These are phyloP conservation scores for Rhinella marina DNA, from an alignment of 2,797 vertebrate species.

Conservation along the genomic window DNA sequence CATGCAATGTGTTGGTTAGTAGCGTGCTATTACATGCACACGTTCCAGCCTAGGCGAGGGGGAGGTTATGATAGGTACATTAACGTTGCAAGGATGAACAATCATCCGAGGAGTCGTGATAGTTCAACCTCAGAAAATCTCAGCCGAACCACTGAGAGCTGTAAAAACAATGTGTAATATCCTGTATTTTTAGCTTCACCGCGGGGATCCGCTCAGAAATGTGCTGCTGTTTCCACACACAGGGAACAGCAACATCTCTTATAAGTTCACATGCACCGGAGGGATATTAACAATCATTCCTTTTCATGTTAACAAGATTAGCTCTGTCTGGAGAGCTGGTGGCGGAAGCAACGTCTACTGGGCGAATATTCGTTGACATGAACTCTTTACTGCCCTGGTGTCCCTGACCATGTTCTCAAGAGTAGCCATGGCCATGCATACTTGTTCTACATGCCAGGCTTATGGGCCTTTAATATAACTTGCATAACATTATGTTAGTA, in stretches of 20 bases:
- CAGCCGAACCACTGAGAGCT: constrained; percentile 53
- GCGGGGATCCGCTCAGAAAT: constrained; percentile 54
- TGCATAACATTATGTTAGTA: background rate
- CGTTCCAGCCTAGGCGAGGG: constrained; percentile 16
- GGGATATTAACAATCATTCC: constrained; percentile 20
- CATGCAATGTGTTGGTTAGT: background rate
- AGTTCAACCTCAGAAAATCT: constrained; percentile 60
- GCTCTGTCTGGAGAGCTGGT: background rate
- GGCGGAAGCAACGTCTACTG: background rate
- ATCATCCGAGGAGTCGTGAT: constrained; percentile 58
- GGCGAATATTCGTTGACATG: background rate
- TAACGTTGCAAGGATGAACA: constrained; percentile 52
- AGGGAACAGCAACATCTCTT: constrained; percentile 45
- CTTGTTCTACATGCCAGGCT: background rate
- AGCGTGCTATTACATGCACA: background rate
- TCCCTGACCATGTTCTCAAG: background rate
- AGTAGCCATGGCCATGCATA: background rate
- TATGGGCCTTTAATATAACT: background rate
- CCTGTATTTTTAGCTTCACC: constrained; percentile 61
- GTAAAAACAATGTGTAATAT: constrained; percentile 63
- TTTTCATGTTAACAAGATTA: constrained; percentile 41
- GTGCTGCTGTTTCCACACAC: constrained; percentile 39
- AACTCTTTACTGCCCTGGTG: background rate
- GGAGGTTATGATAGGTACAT: constrained; percentile 48
- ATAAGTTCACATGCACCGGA: constrained; percentile 16